Conservation (phyloP, 2,797 vertebrate genomes). For the Hoplostethus mediterraneus region DNA sequence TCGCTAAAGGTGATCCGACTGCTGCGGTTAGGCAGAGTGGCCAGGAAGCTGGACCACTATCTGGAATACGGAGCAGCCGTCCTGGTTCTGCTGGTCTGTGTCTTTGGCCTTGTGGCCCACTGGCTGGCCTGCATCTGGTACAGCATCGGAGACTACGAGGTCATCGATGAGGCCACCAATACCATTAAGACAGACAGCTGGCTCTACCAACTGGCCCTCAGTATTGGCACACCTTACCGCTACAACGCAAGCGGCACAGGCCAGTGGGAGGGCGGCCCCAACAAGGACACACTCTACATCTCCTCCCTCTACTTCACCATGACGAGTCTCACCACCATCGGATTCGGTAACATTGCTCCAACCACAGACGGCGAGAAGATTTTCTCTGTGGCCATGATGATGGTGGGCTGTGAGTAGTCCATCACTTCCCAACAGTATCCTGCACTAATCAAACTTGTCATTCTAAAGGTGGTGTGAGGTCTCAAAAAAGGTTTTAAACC, state of each 20-base stretch:
- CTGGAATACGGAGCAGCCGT: slow-evolving; percentile 96
- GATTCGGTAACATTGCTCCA: slow-evolving; percentile 97
- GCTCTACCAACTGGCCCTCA: slow-evolving; percentile 95
- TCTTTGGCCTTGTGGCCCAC: slow-evolving; percentile 96
- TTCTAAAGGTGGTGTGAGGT: not conserved
- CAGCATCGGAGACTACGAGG: slow-evolving; percentile 97
- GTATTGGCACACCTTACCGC: slow-evolving; percentile 93
- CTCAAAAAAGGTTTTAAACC: not conserved
- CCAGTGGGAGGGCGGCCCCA: slow-evolving; percentile 96
- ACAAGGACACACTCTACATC: slow-evolving; percentile 96
- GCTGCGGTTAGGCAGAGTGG: slow-evolving; percentile 93
- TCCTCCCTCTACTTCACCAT: slow-evolving; percentile 99
- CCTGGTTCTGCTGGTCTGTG: slow-evolving; percentile 94
- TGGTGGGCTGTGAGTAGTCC: slow-evolving; percentile 95
- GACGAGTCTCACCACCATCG: slow-evolving; percentile 98
- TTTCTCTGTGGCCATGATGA: slow-evolving; percentile 99
- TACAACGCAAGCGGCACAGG: slow-evolving; percentile 93
- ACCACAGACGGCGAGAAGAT: slow-evolving; percentile 98
- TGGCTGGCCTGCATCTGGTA: slow-evolving; percentile 99
- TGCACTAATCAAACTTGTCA: not conserved
- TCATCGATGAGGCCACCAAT: slow-evolving; percentile 94
- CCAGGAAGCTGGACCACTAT: slow-evolving; percentile 97
- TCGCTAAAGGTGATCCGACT: slow-evolving; percentile 96
- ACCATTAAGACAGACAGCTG: slow-evolving; percentile 95
- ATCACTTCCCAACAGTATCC: not conserved